These are phyloP conservation scores for Aphelinus certus DNA, from an alignment of 1,140 invertebrate genomes.

Conservation along the genomic window DNA sequence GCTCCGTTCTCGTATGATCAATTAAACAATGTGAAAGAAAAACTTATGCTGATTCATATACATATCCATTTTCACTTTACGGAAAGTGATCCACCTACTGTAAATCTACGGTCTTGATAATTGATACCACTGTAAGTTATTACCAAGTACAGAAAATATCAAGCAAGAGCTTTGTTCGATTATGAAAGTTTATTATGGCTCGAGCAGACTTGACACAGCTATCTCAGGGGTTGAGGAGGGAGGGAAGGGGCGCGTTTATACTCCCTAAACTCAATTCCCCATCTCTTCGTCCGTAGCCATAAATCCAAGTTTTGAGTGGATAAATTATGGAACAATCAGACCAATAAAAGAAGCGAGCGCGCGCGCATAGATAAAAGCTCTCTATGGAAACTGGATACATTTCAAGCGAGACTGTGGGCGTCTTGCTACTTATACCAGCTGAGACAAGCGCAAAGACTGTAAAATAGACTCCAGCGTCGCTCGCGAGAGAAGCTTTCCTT, in stretches of 20 bases:
- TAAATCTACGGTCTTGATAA: too few species aligned
- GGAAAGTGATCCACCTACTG: too few species aligned
- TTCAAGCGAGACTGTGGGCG: slow-evolving; percentile 22
- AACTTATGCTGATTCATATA: too few species aligned
- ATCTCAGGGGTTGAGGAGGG: not conserved
- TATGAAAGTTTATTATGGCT: slow-evolving; percentile 23
- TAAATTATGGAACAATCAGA: slow-evolving; percentile 34
- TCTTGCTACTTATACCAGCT: slow-evolving; percentile 2
- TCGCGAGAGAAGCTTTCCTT: slow-evolving; percentile 34
- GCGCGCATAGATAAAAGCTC: too few species aligned
- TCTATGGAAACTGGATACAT: not conserved
- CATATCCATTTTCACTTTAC: too few species aligned
- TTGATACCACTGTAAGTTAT: too few species aligned
- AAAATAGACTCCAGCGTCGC: slow-evolving; percentile 26
- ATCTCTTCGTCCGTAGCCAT: not conserved
- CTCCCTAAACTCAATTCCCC: slow-evolving; percentile 15
- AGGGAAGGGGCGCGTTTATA: slow-evolving; percentile 10
- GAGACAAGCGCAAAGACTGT: slow-evolving; percentile 20
- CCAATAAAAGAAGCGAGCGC: slow-evolving; percentile 23
- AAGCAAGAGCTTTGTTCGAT: not conserved
- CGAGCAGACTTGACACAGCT: not conserved
- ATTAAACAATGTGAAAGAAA: too few species aligned
- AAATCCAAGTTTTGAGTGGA: slow-evolving; percentile 28
- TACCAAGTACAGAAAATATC: not conserved
- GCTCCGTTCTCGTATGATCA: too few species aligned